Conservation (phyloP, 2,797 vertebrate genomes). For the Xenopus petersii region DNA sequence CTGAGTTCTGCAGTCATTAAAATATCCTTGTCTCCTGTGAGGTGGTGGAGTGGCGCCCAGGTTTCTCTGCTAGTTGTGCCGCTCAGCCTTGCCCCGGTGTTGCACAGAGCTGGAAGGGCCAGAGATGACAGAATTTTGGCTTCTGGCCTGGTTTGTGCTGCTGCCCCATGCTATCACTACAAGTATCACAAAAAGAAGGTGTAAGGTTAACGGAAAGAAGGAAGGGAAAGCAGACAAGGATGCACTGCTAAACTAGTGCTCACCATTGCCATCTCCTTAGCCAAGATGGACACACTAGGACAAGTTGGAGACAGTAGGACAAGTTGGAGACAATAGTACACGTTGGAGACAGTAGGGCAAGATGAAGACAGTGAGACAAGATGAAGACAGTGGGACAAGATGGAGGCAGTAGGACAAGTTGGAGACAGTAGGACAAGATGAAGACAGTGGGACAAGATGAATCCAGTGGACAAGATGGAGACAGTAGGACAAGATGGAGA, state of each 20-base stretch:
- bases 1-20: conserved; percentile 38
- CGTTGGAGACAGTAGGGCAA: too few species aligned
- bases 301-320: too few species aligned
- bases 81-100: conserved; percentile 27
- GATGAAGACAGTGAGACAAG: too few species aligned
- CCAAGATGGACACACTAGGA: not conserved
- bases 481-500: too few species aligned
- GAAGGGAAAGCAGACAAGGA: too few species aligned
- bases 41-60: conserved; percentile 29
- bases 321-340: too few species aligned
- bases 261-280: not conserved
- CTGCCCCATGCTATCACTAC: not conserved
- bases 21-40: conserved; percentile 37
- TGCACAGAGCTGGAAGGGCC: conserved; percentile 21
- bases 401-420: too few species aligned
- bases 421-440: too few species aligned
- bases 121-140: conserved; percentile 22
- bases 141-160: conserved; percentile 5
- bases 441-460: too few species aligned
- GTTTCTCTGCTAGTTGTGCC: conserved; percentile 13
- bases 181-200: not conserved
- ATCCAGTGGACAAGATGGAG: too few species aligned
- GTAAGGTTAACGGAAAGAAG: not conserved
- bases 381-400: too few species aligned
- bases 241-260: too few species aligned